Evolutionary conservation across 2,888 invertebrate species (phyloP), one percentile per base, ranked within the genome.

Genomic region (Axea sp.): DNA sequence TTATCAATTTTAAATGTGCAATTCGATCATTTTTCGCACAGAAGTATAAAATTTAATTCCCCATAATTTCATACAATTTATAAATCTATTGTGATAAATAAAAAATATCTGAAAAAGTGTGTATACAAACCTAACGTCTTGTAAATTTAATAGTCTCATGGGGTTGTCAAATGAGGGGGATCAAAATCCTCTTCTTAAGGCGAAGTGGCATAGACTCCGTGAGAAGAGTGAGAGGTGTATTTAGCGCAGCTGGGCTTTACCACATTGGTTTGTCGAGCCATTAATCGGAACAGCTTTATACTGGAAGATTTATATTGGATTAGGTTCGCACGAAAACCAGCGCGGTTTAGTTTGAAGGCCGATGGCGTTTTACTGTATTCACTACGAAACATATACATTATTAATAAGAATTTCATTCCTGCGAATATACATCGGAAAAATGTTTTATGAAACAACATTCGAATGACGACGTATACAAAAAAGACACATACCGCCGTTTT

Each of bases 281-380:
- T 84, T 84, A 84, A 84, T 84, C 84, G 84, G 80, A 83, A 81
- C 82, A 83, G 84, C 84, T 84, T 84, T 83, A 84, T 83, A 81
- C 83, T 81, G 64, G 75, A 79, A 83, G 84, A 84, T 84, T 84
- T 84, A 84, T 83, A 81, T 82, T 80, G 82, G 83, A 84, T 83
- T 83, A 83, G 80, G 80, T 82, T 81, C 79, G 53, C 53, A 51
- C 77, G 78, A 81, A 77, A 78, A 78, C 76, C 75, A 76, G 51
- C 75, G 79, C 73, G 83, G 80, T 83, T 82, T 78, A 82, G 83
- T 80, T 81, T 78, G 80, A 83, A 82, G 83, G 76, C 72, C 65
- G 75, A 60, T 47, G 69, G 73, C 62, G 22, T 57, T n/a, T 60
- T 43, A 51, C 33, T 45, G 5, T 39, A 30, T 43, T 51, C 11